Evolutionary conservation across 2,888 invertebrate genomes (phyloP).

Genomic region (Lepas anatifera): DNA sequence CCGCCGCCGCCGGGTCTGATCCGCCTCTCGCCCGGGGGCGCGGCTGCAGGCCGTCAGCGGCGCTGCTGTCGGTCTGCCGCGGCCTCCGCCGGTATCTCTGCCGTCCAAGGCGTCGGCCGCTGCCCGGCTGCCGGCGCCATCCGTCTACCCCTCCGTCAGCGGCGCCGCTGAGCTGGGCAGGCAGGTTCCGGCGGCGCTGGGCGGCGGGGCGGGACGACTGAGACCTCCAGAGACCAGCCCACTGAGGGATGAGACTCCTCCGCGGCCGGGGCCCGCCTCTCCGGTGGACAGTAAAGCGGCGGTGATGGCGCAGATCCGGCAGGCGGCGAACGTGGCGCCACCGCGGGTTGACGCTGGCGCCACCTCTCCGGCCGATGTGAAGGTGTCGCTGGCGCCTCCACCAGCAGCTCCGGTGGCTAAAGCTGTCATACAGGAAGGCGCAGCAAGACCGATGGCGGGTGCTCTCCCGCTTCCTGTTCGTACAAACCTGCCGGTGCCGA

Average conservation of each 20-base stretch:
- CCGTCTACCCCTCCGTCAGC: too few relatives aligned
- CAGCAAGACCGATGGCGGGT: too few relatives aligned
- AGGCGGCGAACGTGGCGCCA: not conserved
- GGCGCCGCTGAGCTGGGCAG: too few relatives aligned
- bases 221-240: too few relatives aligned
- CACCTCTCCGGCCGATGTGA: not conserved
- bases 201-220: not conserved
- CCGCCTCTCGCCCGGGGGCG: not conserved
- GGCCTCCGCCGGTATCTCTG: not conserved
- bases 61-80: not conserved
- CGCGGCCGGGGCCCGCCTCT: not conserved
- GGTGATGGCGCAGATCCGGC: not conserved
- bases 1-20: not conserved
- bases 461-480: too few relatives aligned
- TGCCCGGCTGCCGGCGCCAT: not conserved
- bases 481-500: too few relatives aligned
- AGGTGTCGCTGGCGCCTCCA: not conserved
- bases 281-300: slow-evolving; percentile 5
- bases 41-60: not conserved
- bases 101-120: not conserved
- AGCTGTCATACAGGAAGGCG: too few relatives aligned
- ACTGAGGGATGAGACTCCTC: not conserved
- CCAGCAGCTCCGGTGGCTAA: too few relatives aligned
- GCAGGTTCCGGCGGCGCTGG: not conserved
- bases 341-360: not conserved